Percentiles rank a stretch among this genome's conserved stretches.
phyloP scores from a whole-genome alignment of 1,140 invertebrate species.

The Pseudomyrmex flavicornis region DNA sequence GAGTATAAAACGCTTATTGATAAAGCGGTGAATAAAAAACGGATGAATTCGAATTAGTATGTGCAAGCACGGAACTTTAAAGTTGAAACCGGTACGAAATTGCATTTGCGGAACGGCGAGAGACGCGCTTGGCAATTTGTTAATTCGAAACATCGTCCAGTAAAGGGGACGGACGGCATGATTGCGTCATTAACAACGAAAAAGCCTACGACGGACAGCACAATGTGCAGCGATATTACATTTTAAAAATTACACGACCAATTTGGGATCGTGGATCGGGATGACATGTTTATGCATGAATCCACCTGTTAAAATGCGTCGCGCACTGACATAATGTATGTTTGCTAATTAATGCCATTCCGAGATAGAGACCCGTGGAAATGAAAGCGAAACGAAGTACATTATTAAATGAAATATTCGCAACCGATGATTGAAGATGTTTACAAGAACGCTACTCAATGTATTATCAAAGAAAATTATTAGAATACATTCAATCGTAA shows the following conservation, averaged over 20 bases:
- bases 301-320: slow-evolving; percentile 67
- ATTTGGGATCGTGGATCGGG: slow-evolving; percentile 47
- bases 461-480: background rate
- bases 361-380: slow-evolving; percentile 20
- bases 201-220: slow-evolving; percentile 42
- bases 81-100: slow-evolving; percentile 63
- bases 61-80: slow-evolving; percentile 68
- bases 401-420: background rate
- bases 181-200: slow-evolving; percentile 63
- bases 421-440: slow-evolving; percentile 9
- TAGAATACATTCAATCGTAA: background rate
- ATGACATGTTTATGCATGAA: slow-evolving; percentile 67
- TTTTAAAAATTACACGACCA: slow-evolving; percentile 61
- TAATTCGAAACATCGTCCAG: slow-evolving; percentile 64
- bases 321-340: slow-evolving; percentile 55
- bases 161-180: slow-evolving; percentile 49
- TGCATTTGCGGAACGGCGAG: slow-evolving; percentile 46
- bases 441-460: background rate
- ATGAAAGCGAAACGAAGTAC: slow-evolving; percentile 44
- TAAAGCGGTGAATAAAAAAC: slow-evolving; percentile 36
- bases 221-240: slow-evolving; percentile 53
- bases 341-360: slow-evolving; percentile 51
- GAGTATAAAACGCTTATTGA: slow-evolving; percentile 41
- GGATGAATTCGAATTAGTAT: slow-evolving; percentile 62
- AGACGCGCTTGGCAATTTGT: slow-evolving; percentile 59